phyloP scores from a whole-genome alignment of 2,113 vertebrate species.

The Camarhynchus parvulus region DNA sequence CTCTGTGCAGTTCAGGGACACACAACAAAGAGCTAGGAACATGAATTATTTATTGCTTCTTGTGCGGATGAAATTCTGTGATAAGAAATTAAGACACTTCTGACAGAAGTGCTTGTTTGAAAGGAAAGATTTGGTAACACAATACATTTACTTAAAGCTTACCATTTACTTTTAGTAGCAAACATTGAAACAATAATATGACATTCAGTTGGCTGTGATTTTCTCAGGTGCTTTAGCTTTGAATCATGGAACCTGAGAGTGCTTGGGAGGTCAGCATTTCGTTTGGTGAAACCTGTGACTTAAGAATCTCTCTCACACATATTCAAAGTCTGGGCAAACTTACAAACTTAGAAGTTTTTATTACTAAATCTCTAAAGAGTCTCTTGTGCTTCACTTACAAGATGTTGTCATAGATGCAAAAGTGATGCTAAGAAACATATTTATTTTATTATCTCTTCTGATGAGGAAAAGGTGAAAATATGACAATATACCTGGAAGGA shows the following conservation, averaged over 20 bases:
- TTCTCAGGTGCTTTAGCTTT: slow-evolving; percentile 18
- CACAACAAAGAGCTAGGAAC: slow-evolving; percentile 79
- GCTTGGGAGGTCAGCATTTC: background rate
- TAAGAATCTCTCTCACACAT: background rate
- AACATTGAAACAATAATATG: slow-evolving; percentile 9
- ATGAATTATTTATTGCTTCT: slow-evolving; percentile 88
- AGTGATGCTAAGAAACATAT: background rate
- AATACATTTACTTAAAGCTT: slow-evolving; percentile 55
- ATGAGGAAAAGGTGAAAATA: background rate
- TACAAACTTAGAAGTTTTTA: background rate
- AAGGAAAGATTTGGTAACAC: slow-evolving; percentile 70
- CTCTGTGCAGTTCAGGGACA: slow-evolving; percentile 80
- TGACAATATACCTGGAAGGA: background rate
- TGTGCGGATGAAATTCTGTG: slow-evolving; percentile 80
- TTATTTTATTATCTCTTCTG: background rate
- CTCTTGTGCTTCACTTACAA: background rate
- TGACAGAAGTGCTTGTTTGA: slow-evolving; percentile 74
- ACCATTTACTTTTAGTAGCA: slow-evolving; percentile 18
- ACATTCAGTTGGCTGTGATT: background rate
- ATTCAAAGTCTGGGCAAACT: background rate
- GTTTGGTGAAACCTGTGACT: background rate
- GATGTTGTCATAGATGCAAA: background rate
- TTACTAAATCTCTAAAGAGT: background rate
- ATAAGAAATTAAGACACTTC: slow-evolving; percentile 85
- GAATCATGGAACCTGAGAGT: background rate